Conservation (phyloP, 92 coral and sea anemone species). For the Epizoanthus illoricatus region DNA sequence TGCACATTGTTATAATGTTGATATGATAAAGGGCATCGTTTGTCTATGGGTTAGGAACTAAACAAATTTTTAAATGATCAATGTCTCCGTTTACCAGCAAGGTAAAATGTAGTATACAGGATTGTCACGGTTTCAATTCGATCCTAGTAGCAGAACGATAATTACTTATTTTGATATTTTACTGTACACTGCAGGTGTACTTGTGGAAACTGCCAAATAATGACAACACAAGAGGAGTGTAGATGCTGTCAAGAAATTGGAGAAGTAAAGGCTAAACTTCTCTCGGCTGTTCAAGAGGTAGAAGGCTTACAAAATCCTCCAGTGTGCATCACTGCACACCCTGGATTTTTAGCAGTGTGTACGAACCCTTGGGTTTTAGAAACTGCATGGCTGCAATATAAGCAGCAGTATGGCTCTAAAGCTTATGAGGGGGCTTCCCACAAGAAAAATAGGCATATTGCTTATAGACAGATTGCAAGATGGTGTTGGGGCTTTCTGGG, state of each 20-base stretch:
- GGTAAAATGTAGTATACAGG: too few relatives aligned
- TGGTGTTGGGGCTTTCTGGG: slow-evolving; percentile 22
- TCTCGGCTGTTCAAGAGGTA: background rate
- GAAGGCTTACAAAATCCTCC: slow-evolving; percentile 1
- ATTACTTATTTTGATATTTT: background rate
- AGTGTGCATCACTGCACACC: slow-evolving; percentile 16
- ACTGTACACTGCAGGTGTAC: background rate
- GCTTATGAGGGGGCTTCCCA: slow-evolving; percentile 12
- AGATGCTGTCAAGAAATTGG: slow-evolving; percentile 21
- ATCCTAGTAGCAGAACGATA: too few relatives aligned
- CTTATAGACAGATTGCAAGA: slow-evolving; percentile 16
- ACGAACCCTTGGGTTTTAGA: background rate
- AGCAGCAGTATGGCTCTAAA: background rate
- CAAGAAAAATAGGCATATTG: slow-evolving; percentile 18
- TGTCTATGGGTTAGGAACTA: too few relatives aligned
- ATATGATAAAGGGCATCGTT: too few relatives aligned
- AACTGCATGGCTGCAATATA: slow-evolving; percentile 19
- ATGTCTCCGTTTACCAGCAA: too few relatives aligned
- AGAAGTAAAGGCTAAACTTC: background rate
- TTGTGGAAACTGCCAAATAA: slow-evolving; percentile 8
- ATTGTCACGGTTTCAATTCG: too few relatives aligned
- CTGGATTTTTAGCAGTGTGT: slow-evolving; percentile 3
- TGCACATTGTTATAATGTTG: too few relatives aligned
- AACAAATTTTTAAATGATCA: too few relatives aligned
- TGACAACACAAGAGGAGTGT: background rate